Evolutionary conservation across 2,888 invertebrate species (phyloP).

Genomic region (Drosophila aldrichi): DNA sequence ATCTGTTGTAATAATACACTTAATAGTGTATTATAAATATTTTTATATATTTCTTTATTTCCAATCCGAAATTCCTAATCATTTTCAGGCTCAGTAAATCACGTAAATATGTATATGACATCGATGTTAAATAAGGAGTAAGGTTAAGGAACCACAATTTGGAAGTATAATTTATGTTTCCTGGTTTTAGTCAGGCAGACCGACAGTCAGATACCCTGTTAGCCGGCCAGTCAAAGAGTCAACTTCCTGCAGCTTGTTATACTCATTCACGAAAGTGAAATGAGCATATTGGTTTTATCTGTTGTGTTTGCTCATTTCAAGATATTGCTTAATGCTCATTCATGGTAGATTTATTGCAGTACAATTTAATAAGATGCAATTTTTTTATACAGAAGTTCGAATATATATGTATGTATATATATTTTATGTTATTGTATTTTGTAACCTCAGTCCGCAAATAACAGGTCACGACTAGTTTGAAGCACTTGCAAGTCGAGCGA

Average conservation of each 20-base stretch:
- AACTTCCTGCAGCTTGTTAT: background rate
- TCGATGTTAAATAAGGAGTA: too few species aligned
- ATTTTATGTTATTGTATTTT: conserved; percentile 15
- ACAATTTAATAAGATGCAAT: background rate
- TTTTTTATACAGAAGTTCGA: background rate
- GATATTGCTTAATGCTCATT: background rate
- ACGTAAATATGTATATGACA: too few species aligned
- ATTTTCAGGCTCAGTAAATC: background rate
- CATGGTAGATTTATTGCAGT: background rate
- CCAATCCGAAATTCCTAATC: background rate
- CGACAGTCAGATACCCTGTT: background rate
- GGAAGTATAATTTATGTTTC: background rate
- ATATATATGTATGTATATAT: background rate
- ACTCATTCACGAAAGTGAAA: too few species aligned
- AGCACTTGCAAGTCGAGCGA: conserved; percentile 42
- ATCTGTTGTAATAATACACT: background rate
- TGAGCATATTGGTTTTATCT: too few species aligned
- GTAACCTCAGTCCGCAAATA: conserved; percentile 33
- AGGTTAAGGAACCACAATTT: background rate
- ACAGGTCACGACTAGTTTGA: conserved; percentile 65
- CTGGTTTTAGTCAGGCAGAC: background rate
- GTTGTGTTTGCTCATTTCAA: background rate
- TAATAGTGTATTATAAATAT: background rate
- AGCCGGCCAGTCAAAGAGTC: background rate
- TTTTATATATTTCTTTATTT: too few species aligned